Base-by-base conservation (phyloP, 2,113 vertebrate genomes). In the Sminthopsis crassicaudata region DNA sequence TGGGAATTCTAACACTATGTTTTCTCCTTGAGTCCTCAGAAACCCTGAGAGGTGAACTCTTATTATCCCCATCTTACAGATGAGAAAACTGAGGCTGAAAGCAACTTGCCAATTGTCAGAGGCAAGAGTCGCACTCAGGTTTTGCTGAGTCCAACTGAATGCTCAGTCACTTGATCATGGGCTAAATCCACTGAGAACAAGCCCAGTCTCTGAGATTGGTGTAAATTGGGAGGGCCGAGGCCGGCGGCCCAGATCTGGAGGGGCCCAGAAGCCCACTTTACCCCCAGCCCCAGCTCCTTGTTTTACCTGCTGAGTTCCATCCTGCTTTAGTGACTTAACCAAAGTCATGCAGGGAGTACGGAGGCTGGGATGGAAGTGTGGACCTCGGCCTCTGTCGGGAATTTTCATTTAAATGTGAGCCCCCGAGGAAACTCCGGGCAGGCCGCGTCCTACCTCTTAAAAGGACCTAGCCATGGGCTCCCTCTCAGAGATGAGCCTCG, bases 391-490 rank as follows among this genome's bases (percentile, higher is more conserved):
- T 42, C 22, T 6, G 8, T n/a, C 36, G 60, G 30, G 48, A 48
- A 14, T 67, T 3, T 19, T 76, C n/a, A 0, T n/a, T n/a, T n/a
- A 22, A n/a, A 42, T 42, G 14, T 8, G 36, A 76, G 67, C n/a
- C 67, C 67, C n/a, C 36, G 8, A 8, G 19, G 36, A n/a, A 23
- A 22, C 16, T n/a, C 30, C 60, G 36, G 36, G 30, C 2, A 9
- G 27, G 55, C 27, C 9, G 9, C 0, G 3, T 14, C 57, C 27
- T 67, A 36, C 14, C 67, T n/a, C 30, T 76, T n/a, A 36, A 12
- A 0, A 3, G 27, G 57, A 0, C 60, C 60, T 6, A 14, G 36
- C 14, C 14, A 84, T 1, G 0, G 9, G 67, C 4, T 2, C 2
- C 67, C 12, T 42, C 67, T 23, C n/a, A 7, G 2, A 84, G 67